Base-by-base conservation (phyloP, 2,797 vertebrate species). In the Ispidina lecontei region DNA sequence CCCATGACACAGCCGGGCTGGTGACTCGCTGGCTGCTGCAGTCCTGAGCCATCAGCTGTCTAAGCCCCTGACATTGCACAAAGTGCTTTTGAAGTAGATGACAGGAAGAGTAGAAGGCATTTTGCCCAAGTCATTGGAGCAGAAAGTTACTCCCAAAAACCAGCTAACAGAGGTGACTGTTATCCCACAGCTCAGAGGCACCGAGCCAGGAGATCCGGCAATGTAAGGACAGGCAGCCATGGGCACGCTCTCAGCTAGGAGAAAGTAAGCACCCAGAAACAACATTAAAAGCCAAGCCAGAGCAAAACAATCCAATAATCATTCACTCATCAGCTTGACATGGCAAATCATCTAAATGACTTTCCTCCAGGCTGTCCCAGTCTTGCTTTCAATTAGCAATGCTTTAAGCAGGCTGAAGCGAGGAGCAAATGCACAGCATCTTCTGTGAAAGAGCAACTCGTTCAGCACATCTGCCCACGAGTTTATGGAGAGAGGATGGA, bases 141-240 rank as follows among this genome's bases (percentile, higher is more conserved):
- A 96, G 65, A 93, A 93, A 88, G 73, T 37, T 46, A 81, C 73
- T 94, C 84, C 76, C 77, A 90, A 88, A 87, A 81, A 52, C 29
- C 59, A 73, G 60, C 85, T 59, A 85, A 74, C 28, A 44, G 49
- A 31, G 58, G 25, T 8, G 0, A 63, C 56, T 56, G 37, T 86
- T 58, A 60, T 60, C 58, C 65, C 54, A 14, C 76, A 60, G 76
- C 39, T 77, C 31, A 13, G 69, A 41, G 70, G 54, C 80, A 65
- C 28, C 2, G 55, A 86, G 86, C 83, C 93, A 80, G 51, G 67
- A 73, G 88, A 88, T 75, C 55, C 54, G 46, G 67, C 2, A 3
- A 56, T 71, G 52, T 90, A 90, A 87, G 75, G 91, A 90, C 22
- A 9, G 7, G 46, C 62, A 80, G 72, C n/a, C 2, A 0, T 85